These are phyloP conservation scores for Drosophila trapezifrons DNA, from an alignment of 1,140 invertebrate genomes.

Conservation along the genomic window DNA sequence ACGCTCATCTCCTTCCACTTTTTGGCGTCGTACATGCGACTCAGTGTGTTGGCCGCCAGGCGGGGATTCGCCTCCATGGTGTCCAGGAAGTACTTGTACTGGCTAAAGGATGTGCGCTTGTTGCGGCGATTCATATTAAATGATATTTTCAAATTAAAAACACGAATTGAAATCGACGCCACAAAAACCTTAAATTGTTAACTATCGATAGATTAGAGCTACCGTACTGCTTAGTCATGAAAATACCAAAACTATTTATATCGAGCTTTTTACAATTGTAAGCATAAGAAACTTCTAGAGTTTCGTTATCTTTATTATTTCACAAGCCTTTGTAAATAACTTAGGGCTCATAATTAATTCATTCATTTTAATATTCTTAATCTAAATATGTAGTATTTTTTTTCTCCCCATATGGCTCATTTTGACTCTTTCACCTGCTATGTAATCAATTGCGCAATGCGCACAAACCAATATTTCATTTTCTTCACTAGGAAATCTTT, in stretches of 20 bases:
- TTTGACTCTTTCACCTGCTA: not conserved
- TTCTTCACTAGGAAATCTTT: no score
- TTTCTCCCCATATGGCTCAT: not conserved
- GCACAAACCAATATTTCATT: no score
- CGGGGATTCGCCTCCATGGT: slow-evolving; percentile 76
- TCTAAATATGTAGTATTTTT: not conserved
- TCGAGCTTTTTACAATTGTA: not conserved
- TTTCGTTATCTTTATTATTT: slow-evolving; percentile 6
- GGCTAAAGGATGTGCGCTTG: slow-evolving; percentile 75
- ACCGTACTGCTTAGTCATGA: not conserved
- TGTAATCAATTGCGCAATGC: no score
- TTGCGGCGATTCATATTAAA: slow-evolving; percentile 76
- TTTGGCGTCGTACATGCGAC: slow-evolving; percentile 63
- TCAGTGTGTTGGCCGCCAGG: slow-evolving; percentile 62
- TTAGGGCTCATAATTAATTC: not conserved
- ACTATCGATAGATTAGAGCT: slow-evolving; percentile 15
- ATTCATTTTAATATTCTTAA: not conserved
- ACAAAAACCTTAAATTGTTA: slow-evolving; percentile 4
- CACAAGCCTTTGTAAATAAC: not conserved
- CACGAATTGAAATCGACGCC: slow-evolving; percentile 45
- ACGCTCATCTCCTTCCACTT: slow-evolving; percentile 79
- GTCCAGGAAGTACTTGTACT: slow-evolving; percentile 78
- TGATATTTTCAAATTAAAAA: slow-evolving; percentile 22
- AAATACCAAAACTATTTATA: slow-evolving; percentile 7
- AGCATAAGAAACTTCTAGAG: not conserved